Evolutionary conservation across 1,140 invertebrate species (phyloP), one percentile per base, ranked within the genome.

Genomic region (Linepithema humile): DNA sequence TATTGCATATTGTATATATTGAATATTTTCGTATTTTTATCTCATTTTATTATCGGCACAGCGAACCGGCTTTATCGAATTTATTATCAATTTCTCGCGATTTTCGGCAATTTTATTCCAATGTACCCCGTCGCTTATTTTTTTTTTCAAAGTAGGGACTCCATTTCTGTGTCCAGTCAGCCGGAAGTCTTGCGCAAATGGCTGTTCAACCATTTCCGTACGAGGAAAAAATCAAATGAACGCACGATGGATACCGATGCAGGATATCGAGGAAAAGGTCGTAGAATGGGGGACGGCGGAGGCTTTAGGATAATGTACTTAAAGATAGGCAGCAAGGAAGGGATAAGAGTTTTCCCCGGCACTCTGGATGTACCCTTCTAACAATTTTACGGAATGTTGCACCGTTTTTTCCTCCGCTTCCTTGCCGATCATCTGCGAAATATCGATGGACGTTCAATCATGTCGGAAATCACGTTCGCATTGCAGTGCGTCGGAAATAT

Each of bases 171-270:
- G 90, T 92, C 86, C 91, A 92, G 89, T 91, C 89, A 85, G 83
- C 88, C 92, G 92, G 93, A 94, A 94, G 91, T 93, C 92, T 94
- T 90, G 92, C 73, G 85, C 94, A 93, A 94, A 94, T 93, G 93
- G 90, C 90, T 94, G 93, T 90, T 93, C 94, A 93, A 88, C 93
- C 93, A 94, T 94, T 94, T 94, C 94, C 94, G 93, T 86, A 89
- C 88, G 83, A 78, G 75, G 86, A 90, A 93, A 92, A 93, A 94
- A 92, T 93, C 90, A 89, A 92, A 93, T 93, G 90, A 94, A 88
- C 86, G 88, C 91, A 92, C 70, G 85, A 84, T 85, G 77, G 87
- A 85, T 86, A 50, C 73, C 59, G 60, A n/a, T n/a, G n/a, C n/a
- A n/a, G n/a, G n/a, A n/a, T n/a, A n/a, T n/a, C 45, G 43, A 48